phyloP scores from a whole-genome alignment of 2,797 vertebrate species.

The Odontamblyopus lacepedii region DNA sequence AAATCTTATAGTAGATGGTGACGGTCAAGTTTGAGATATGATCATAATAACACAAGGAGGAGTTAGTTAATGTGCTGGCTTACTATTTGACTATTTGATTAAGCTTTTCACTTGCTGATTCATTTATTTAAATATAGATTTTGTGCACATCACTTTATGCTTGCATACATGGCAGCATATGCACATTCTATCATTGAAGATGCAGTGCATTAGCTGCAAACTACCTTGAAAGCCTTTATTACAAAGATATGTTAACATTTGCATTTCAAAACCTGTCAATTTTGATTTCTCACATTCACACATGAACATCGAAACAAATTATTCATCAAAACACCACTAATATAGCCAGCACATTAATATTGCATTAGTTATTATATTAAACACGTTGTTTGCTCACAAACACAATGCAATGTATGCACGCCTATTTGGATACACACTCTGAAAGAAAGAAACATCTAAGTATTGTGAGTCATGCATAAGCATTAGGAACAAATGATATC shows the following conservation, averaged over 20 bases:
- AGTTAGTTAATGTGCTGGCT: neutral
- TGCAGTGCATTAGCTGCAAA: neutral
- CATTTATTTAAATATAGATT: neutral
- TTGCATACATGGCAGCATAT: neutral
- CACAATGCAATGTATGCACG: neutral
- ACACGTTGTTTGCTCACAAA: conserved; percentile 21
- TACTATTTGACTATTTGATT: neutral
- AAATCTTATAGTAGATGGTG: neutral
- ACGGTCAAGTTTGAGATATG: neutral
- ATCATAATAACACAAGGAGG: neutral
- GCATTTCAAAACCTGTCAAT: conserved; percentile 10
- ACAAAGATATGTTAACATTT: neutral
- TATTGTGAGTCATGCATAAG: conserved; percentile 47
- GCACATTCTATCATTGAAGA: neutral
- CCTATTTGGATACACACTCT: neutral
- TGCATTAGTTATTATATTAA: conserved; percentile 41
- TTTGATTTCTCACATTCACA: conserved; percentile 8
- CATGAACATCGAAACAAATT: conserved; percentile 22
- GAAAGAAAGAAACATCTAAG: conserved; percentile 10
- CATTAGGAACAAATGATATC: conserved; percentile 55
- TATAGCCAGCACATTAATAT: conserved; percentile 24
- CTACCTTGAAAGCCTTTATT: neutral
- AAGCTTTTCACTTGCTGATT: neutral
- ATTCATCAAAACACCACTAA: conserved; percentile 8
- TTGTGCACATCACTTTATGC: neutral